Evolutionary conservation across 2,113 vertebrate genomes (phyloP).

Genomic region (Tichodroma muraria): DNA sequence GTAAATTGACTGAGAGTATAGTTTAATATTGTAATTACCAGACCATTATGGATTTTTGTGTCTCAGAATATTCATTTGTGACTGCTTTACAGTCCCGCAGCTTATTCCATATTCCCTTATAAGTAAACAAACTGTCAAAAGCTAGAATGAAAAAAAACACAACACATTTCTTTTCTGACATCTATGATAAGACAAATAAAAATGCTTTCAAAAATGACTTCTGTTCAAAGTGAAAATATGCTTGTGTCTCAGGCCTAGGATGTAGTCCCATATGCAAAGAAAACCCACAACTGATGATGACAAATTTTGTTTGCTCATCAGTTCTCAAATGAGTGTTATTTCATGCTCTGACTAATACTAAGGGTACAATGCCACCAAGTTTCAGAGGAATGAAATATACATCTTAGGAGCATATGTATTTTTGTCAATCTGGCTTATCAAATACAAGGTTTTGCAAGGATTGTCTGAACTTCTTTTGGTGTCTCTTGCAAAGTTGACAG

Average conservation of each 20-base stretch:
- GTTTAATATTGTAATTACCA: not conserved
- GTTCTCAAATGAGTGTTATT: conserved; percentile 3
- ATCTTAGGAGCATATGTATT: not conserved
- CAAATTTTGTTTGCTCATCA: not conserved
- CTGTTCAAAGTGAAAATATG: not conserved
- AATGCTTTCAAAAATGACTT: not conserved
- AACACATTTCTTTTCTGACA: not conserved
- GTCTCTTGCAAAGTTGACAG: not conserved
- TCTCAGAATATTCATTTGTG: not conserved
- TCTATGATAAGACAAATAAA: not conserved
- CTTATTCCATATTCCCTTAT: not conserved
- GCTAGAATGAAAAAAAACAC: not conserved
- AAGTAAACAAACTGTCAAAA: not conserved
- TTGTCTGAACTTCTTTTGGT: not conserved
- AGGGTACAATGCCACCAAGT: not conserved
- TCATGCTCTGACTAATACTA: not conserved
- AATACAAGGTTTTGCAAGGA: not conserved
- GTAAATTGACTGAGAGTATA: not conserved
- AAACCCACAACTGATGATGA: not conserved
- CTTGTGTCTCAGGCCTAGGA: not conserved
- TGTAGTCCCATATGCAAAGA: not conserved
- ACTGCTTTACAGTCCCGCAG: not conserved
- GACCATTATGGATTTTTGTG: not conserved
- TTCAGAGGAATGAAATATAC: not conserved
- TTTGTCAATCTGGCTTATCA: not conserved